phyloP scores from a whole-genome alignment of 2,797 vertebrate genomes.

The Furcifer pardalis region DNA sequence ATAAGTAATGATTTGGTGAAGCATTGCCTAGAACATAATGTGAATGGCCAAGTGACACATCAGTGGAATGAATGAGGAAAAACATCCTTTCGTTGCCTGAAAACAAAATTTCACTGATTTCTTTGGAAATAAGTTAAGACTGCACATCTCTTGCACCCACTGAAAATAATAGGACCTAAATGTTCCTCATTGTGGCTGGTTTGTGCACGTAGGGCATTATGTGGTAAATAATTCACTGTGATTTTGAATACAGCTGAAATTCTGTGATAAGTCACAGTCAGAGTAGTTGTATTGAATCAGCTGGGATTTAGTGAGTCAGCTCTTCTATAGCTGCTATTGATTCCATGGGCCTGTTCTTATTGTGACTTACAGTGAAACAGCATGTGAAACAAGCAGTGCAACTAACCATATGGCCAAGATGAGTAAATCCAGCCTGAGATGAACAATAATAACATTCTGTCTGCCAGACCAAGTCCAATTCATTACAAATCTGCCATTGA shows the following conservation, averaged over 20 bases:
- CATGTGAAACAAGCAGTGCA: background rate
- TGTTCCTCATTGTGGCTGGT: background rate
- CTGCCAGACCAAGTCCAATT: background rate
- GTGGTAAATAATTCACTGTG: constrained; percentile 17
- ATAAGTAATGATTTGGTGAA: background rate
- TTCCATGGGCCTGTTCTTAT: no score
- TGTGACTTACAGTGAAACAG: no score
- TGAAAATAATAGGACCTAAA: background rate
- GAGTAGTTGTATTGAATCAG: no score
- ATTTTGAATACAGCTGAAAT: constrained; percentile 13
- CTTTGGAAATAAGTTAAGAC: no score
- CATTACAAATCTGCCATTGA: background rate
- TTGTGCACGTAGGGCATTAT: background rate
- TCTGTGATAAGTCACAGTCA: no score
- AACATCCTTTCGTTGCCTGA: no score
- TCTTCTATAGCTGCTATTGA: no score
- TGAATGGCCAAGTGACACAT: background rate
- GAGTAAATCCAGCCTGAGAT: background rate
- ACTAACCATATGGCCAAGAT: background rate
- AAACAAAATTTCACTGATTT: background rate
- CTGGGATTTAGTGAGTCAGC: no score
- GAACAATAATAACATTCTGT: background rate
- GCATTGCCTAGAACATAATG: background rate
- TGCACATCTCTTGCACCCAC: background rate
- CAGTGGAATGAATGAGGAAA: background rate